Base-by-base conservation (phyloP, 2,888 invertebrate genomes). In the Tachystola acroxantha region DNA sequence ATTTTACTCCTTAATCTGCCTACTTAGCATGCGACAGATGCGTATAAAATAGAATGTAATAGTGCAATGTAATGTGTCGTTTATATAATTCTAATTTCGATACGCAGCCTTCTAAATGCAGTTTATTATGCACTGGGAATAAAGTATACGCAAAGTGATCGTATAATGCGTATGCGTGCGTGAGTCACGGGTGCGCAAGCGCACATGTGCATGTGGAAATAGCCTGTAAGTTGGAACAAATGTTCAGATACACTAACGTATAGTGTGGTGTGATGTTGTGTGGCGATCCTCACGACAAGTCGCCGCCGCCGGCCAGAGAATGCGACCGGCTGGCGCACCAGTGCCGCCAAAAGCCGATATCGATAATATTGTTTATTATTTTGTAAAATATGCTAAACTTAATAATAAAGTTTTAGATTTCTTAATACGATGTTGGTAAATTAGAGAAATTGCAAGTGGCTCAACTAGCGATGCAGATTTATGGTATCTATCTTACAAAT, bases 261-360 rank as follows among this genome's bases (percentile, higher is more conserved):
- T 57, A 61, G 53, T 45, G 51, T 25, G n/a, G 53, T 45, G 51
- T 40, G 48, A 48, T 53, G 62, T 60, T 64, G 71, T 64, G 64
- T 57, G 61, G 67, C 65, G 64, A 67, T 73, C 70, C 64, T 67
- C 74, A 65, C 75, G 76, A 73, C 73, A 62, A 65, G 67, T 67
- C 75, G 78, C 68, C 67, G 64, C 58, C 55, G 46, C 43, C 62
- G 69, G 64, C 69, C 73, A 68, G 78, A 63, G 82, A 80, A 82
- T 84, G 85, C 76, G 79, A 77, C 82, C 82, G 81, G 78, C 81
- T 76, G 80, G 76, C 72, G 70, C 64, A 65, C 71, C 74, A 82
- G 84, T 74, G 85, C 48, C 61, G 75, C 42, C 62, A 57, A 42
- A 19, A 58, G 63, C 73, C 73, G 72, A 71, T 67, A 64, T 45